Evolutionary conservation across 2,797 vertebrate species (phyloP), one percentile per base, ranked within the genome.

Genomic region (Oreortyx pictus): DNA sequence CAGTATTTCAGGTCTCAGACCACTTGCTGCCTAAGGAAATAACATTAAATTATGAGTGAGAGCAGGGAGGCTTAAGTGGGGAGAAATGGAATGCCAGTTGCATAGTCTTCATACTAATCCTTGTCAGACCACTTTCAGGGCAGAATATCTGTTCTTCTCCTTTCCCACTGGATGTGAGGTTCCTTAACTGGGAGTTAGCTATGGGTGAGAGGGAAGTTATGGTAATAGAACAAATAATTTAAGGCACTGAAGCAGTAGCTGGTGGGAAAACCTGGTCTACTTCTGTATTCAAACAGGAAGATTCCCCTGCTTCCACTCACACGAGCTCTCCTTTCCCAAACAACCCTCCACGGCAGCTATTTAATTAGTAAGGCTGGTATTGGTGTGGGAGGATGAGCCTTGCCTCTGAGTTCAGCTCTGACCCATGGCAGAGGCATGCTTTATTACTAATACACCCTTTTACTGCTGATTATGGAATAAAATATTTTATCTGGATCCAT

Each of bases 331-430:
- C 19, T 24, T 82, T 8, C 25, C 15, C 7, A 65, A 5, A 44
- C 14, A 70, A 29, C 66, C 29, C 23, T 79, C 39, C 24, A 8
- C 16, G 12, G 77, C 44, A 88, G 46, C 18, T 90, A 67, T n/a
- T 56, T 67, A 70, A 86, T 85, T 86, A 85, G 60, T 49, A 67
- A 25, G 29, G 33, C 61, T 83, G 44, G 22, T 57, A 47, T 16
- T 68, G 71, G 20, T 61, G 37, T 17, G 66, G 80, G 80, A 87
- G 23, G 44, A 67, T 25, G 47, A 75, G 68, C 6, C 33, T 54
- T 62, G 54, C 25, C 56, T 82, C 79, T 7, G 31, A 86, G 74
- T 79, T 87, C 66, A 78, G n/a, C 60, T 94, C 57, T 90, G 66
- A 56, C 73, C 75, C 49, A 25, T 25, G 60, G 59, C 49, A 86